Conservation (phyloP, 2,888 invertebrate species). For the Ormyrus pomaceus region DNA sequence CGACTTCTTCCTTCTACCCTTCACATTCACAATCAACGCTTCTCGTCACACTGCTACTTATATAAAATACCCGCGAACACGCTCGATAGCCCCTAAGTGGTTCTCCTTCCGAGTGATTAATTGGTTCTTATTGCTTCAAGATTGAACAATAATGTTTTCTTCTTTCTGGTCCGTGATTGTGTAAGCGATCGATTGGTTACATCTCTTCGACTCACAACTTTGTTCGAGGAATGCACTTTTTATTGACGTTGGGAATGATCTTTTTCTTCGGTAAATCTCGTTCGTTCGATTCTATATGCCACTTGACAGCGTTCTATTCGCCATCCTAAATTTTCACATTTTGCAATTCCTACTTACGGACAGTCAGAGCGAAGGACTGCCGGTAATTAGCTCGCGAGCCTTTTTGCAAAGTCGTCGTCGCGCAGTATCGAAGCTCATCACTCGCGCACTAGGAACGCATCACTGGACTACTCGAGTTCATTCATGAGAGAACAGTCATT, state of each 20-base stretch:
- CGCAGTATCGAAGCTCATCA: background rate
- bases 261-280: constrained; percentile 23
- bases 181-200: background rate
- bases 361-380: no score
- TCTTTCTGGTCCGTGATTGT: background rate
- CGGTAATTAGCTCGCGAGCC: background rate
- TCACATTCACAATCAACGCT: background rate
- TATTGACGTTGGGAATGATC: constrained; percentile 48
- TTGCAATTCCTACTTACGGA: background rate
- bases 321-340: constrained; percentile 27
- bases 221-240: constrained; percentile 49
- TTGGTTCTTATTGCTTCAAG: background rate
- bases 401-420: background rate
- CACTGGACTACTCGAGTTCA: background rate
- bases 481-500: background rate
- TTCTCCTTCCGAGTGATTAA: background rate
- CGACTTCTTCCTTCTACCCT: background rate
- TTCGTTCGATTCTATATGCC: constrained; percentile 34
- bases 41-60: background rate
- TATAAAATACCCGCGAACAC: no score
- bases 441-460: constrained; percentile 1
- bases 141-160: constrained; percentile 5
- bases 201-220: constrained; percentile 17
- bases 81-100: no score
- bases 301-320: background rate